Base-by-base conservation (phyloP, 2,797 vertebrate genomes). In the Tiaroga cobitis region DNA sequence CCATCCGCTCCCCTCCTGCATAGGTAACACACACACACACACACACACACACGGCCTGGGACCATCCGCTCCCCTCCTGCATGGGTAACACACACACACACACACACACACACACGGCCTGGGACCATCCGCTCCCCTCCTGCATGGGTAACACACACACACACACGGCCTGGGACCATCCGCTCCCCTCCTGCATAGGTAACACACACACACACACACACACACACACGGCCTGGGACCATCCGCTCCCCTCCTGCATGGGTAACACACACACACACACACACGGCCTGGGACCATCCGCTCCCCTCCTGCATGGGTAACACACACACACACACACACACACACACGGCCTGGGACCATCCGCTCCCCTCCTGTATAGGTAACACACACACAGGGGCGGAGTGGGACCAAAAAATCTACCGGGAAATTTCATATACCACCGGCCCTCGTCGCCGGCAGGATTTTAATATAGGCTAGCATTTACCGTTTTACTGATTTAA, bases 181-280 rank as follows among this genome's bases (percentile, higher is more conserved):
- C n/a, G n/a, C n/a, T 98, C 10, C 98, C 98, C 8, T 98, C 98
- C 34, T 99, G 97, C 90, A 99, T 99, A 90, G 97, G 98, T 99
- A 93, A 93, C 76, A 5, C 72, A 18, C 32, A 43, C 43, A 43
- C 41, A 13, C 41, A 13, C 43, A 13, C 41, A 43, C 43, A 43
- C 43, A 13, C 43, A 13, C 11, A 13, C 43, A 43, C 43, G n/a
- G n/a, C n/a, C n/a, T n/a, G n/a, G n/a, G n/a, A n/a, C n/a, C n/a
- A n/a, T n/a, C n/a, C n/a, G n/a, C n/a, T 98, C 10, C 98, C 98
- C 8, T 98, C 98, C 34, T 99, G 97, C 90, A 99, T 99, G 90
- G 97, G 98, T 99, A 93, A 93, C 76, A 5, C 72, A 18, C 32
- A 43, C 43, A 43, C 41, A 13, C 41, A 13, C 43, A 13, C 41